phyloP scores from a whole-genome alignment of 2,888 invertebrate species.

The Oxytorus armatus region DNA sequence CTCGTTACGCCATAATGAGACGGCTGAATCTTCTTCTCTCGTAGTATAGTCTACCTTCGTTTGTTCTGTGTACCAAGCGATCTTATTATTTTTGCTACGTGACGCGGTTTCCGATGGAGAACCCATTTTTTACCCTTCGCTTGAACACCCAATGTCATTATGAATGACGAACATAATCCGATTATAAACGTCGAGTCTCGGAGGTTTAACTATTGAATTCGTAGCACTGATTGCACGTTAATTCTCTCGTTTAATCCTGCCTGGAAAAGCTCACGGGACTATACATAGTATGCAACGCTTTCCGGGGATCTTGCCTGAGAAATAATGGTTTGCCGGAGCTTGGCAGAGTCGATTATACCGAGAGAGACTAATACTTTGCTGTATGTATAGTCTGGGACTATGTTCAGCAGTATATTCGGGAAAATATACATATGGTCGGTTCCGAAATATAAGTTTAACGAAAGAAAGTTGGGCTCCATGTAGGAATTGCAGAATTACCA shows the following conservation, averaged over 20 bases:
- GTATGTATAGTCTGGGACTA: too few species aligned
- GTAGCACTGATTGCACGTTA: slow-evolving; percentile 51
- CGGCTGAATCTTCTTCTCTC: slow-evolving; percentile 21
- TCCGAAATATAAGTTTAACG: too few species aligned
- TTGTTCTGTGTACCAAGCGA: slow-evolving; percentile 6
- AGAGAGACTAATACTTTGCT: too few species aligned
- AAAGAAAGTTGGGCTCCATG: too few species aligned
- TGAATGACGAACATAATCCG: slow-evolving; percentile 53
- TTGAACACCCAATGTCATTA: slow-evolving; percentile 6
- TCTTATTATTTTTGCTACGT: slow-evolving; percentile 19
- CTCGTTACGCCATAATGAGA: slow-evolving; percentile 24
- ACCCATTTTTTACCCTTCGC: slow-evolving; percentile 18
- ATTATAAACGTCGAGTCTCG: slow-evolving; percentile 14
- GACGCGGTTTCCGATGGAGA: slow-evolving; percentile 8
- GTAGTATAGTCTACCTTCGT: slow-evolving; percentile 7
- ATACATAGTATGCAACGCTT: not conserved
- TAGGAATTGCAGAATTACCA: too few species aligned
- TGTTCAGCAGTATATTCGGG: too few species aligned
- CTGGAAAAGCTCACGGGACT: slow-evolving; percentile 7
- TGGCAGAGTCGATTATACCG: slow-evolving; percentile 18
- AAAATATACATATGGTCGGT: too few species aligned
- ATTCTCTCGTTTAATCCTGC: slow-evolving; percentile 48
- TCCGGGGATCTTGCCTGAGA: slow-evolving; percentile 9
- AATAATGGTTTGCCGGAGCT: slow-evolving; percentile 13
- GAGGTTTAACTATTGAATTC: slow-evolving; percentile 36